Evolutionary conservation across 2,888 invertebrate species (phyloP), one percentile per base, ranked within the genome.

Genomic region (Melipona bicolor): DNA sequence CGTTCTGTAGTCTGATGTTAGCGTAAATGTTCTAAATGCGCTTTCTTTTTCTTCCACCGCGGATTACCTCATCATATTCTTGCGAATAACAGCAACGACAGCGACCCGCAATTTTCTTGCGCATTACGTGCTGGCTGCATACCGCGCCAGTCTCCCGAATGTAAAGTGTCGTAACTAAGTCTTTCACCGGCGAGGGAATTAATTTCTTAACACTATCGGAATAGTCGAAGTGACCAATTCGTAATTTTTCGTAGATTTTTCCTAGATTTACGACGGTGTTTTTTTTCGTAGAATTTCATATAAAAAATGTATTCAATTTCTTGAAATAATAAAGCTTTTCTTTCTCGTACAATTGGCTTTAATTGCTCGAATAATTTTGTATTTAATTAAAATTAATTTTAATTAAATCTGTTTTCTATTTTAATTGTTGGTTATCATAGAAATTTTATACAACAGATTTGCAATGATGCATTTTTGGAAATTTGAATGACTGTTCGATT

Each of bases 91-190:
- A 65, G 36, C 54, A 80, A 43, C 65, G 70, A 64, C 64, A 49
- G 50, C 64, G 54, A 36, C 52, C 56, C 59, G 75, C 77, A 87
- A 83, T 87, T 88, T 88, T 85, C 88, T 85, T 69, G 78, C 50
- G 59, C 43, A 77, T 80, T 79, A 88, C 79, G 65, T 74, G 77
- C 67, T 56, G 49, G 36, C 68, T 79, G 77, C 76, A 85, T 88
- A 83, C 84, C 81, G 24, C 71, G 49, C 62, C 75, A 72, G 62
- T 73, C 77, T 81, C 69, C 73, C 69, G 56, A 88, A 88, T 81
- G 78, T 73, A 76, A 87, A 85, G 69, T 86, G 79, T 88, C 83
- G 88, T 81, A 88, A 88, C 69, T 84, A 79, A 83, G 83, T 88
- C 86, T 82, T 80, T 88, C 81, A 78, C 71, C 64, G 49, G 15